phyloP scores from a whole-genome alignment of 2,113 vertebrate species.

The Antechinus flavipes region DNA sequence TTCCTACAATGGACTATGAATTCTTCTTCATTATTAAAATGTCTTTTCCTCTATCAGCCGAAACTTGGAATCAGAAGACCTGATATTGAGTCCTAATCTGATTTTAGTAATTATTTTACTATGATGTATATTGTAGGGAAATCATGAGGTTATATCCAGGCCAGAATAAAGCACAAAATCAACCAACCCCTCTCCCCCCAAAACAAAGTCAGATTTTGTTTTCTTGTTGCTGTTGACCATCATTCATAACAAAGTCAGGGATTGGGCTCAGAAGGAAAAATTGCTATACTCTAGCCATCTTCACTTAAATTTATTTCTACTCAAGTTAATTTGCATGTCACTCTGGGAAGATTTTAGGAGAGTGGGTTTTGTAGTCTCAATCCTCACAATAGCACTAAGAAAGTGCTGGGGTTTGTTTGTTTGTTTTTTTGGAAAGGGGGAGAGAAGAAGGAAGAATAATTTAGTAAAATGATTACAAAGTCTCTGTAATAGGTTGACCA shows the following conservation, averaged over 20 bases:
- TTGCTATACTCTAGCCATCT: background rate
- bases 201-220: background rate
- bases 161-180: background rate
- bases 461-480: background rate
- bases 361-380: background rate
- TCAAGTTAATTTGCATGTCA: background rate
- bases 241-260: background rate
- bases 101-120: background rate
- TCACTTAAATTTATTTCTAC: background rate
- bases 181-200: background rate
- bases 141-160: background rate
- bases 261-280: background rate
- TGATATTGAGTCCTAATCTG: background rate
- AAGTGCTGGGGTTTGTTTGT: background rate
- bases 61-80: background rate
- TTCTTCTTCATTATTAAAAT: background rate
- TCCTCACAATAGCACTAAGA: background rate
- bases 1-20: background rate
- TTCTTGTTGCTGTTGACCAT: background rate
- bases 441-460: background rate
- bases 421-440: background rate
- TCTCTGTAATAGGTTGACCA: background rate
- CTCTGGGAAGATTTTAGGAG: background rate
- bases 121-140: background rate
- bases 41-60: background rate